These are phyloP conservation scores for Arbacia lixula DNA, from an alignment of 53 echinoderm and acorn worm genomes.

Conservation along the genomic window DNA sequence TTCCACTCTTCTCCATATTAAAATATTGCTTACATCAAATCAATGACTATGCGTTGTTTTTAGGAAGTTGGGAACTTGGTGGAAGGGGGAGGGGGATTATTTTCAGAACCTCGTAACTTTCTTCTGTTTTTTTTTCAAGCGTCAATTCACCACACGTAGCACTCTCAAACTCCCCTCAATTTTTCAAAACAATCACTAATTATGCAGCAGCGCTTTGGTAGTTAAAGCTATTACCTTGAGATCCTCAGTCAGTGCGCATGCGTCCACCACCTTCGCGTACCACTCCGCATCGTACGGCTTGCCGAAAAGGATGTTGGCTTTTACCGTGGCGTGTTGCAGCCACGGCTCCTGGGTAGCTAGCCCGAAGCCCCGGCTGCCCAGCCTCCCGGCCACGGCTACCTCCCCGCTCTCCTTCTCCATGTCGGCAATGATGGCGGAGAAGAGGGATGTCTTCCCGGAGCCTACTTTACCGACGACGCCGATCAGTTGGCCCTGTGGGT, in stretches of 20 bases:
- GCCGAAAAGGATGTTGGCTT: conserved; percentile 64
- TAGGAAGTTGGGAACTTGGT: too few relatives aligned
- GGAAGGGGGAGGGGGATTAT: too few relatives aligned
- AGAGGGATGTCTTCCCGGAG: conserved; percentile 82
- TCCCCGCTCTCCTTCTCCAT: conserved; percentile 70
- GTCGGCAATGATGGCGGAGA: conserved; percentile 75
- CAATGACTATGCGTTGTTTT: too few relatives aligned
- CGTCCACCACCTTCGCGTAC: conserved; percentile 41
- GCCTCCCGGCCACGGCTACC: conserved; percentile 65
- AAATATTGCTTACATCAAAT: too few relatives aligned
- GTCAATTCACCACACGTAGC: too few relatives aligned
- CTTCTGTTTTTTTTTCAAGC: too few relatives aligned
- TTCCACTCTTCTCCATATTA: too few relatives aligned
- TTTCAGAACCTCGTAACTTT: too few relatives aligned
- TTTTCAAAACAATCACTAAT: too few relatives aligned
- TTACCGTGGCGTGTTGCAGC: conserved; percentile 68
- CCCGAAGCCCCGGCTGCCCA: conserved; percentile 67
- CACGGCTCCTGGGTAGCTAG: conserved; percentile 65
- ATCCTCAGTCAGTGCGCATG: conserved; percentile 62
- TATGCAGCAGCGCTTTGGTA: too few relatives aligned
- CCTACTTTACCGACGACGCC: conserved; percentile 68
- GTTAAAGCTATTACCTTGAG: conserved; percentile 51
- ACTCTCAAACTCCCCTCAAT: too few relatives aligned
- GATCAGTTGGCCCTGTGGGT: conserved; percentile 54
- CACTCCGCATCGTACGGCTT: conserved; percentile 12